phyloP scores from a whole-genome alignment of 2,888 invertebrate genomes.

The Eupeodes luniger region DNA sequence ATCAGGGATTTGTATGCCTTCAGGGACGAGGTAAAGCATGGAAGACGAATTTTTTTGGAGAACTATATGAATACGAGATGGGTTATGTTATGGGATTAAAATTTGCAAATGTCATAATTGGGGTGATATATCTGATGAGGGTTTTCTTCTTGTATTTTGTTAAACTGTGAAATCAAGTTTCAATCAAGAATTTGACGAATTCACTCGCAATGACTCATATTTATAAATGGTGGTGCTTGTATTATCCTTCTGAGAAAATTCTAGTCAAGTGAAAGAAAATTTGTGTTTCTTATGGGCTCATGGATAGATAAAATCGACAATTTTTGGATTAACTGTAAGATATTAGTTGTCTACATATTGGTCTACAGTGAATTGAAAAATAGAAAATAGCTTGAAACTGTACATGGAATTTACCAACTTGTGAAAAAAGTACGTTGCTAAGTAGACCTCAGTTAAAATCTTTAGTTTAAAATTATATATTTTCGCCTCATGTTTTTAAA shows the following conservation, averaged over 20 bases:
- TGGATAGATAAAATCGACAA: conserved; percentile 19
- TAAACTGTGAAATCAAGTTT: conserved; percentile 53
- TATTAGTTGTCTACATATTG: too few species aligned
- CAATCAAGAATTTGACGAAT: conserved; percentile 41
- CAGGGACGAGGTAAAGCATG: neutral
- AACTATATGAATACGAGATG: neutral
- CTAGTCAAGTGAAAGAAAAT: neutral
- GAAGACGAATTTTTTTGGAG: neutral
- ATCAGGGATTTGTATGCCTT: neutral
- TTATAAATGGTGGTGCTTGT: neutral
- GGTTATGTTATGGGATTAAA: conserved; percentile 63
- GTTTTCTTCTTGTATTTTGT: conserved; percentile 40
- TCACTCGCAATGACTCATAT: conserved; percentile 5
- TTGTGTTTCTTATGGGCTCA: neutral
- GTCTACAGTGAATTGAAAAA: too few species aligned
- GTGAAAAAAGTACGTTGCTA: too few species aligned
- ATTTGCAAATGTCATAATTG: conserved; percentile 76
- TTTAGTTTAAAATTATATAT: too few species aligned
- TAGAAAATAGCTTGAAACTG: too few species aligned
- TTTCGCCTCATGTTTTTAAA: too few species aligned
- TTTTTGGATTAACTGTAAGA: neutral
- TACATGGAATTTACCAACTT: too few species aligned
- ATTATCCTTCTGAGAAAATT: conserved; percentile 65
- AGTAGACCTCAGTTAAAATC: too few species aligned
- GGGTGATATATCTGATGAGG: conserved; percentile 72